A percentile compares a stretch with the other conserved stretches of the same genome.
Evolutionary conservation across 2,797 vertebrate genomes (phyloP).

Genomic region (Peromyscus melanophrys): DNA sequence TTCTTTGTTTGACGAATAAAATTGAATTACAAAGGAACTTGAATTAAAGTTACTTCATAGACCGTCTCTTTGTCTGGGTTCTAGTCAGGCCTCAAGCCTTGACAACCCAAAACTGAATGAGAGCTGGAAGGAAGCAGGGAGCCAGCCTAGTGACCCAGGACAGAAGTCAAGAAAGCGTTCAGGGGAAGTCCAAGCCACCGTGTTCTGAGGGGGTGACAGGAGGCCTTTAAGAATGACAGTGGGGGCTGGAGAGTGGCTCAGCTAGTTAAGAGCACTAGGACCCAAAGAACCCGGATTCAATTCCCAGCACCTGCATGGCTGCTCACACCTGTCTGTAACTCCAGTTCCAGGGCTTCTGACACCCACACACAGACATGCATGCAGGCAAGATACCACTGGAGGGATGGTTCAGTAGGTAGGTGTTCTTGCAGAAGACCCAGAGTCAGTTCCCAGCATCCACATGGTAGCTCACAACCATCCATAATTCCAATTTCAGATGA

Average conservation of each 20-base stretch:
- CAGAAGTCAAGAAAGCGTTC: not conserved
- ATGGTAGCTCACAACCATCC: not conserved
- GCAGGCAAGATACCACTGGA: too few species aligned
- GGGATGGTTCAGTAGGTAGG: too few species aligned
- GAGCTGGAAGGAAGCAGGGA: not conserved
- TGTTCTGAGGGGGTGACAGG: not conserved
- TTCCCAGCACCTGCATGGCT: too few species aligned
- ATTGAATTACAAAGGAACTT: not conserved
- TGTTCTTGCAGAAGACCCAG: not conserved
- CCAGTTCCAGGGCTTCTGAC: too few species aligned
- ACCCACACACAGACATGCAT: too few species aligned
- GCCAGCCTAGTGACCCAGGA: not conserved
- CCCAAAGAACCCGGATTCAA: too few species aligned
- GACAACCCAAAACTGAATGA: not conserved
- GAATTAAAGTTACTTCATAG: not conserved
- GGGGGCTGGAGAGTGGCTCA: not conserved
- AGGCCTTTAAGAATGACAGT: not conserved
- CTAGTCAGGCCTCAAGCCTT: not conserved
- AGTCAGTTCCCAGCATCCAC: not conserved
- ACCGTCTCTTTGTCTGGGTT: not conserved
- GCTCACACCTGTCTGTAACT: too few species aligned
- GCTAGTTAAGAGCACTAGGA: not conserved
- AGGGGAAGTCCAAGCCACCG: not conserved
- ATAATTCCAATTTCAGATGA: not conserved
- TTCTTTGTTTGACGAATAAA: not conserved